phyloP scores from a whole-genome alignment of 2,113 vertebrate species.

The Etheostoma spectabile region DNA sequence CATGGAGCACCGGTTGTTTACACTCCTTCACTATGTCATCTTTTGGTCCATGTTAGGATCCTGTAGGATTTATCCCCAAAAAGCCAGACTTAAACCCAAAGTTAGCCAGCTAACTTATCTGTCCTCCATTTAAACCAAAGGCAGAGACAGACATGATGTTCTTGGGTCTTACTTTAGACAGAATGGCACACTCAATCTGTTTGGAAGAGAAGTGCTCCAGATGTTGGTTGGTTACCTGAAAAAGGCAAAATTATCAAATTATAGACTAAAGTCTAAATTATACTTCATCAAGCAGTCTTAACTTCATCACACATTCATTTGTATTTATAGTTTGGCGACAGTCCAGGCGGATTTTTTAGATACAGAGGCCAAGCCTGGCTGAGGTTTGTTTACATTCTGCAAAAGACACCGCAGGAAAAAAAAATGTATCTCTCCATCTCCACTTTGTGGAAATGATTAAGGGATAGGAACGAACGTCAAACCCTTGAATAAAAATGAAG shows the following conservation, averaged over 20 bases:
- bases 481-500: neutral
- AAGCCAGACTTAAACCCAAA: neutral
- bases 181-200: neutral
- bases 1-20: neutral
- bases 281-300: neutral
- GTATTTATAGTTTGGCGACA: slow-evolving; percentile 8
- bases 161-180: neutral
- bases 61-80: neutral
- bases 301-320: slow-evolving; percentile 1
- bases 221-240: slow-evolving; percentile 21
- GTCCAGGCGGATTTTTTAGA: neutral
- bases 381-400: slow-evolving; percentile 34
- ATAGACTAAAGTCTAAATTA: slow-evolving; percentile 16
- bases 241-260: slow-evolving; percentile 20
- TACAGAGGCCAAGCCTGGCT: neutral
- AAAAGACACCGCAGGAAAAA: neutral
- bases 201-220: neutral
- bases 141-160: neutral
- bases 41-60: neutral
- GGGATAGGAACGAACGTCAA: neutral
- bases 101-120: neutral
- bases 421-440: neutral
- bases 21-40: neutral
- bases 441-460: neutral
- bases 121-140: neutral